phyloP scores from a whole-genome alignment of 2,888 invertebrate genomes.

The Lycophotia porphyrea region DNA sequence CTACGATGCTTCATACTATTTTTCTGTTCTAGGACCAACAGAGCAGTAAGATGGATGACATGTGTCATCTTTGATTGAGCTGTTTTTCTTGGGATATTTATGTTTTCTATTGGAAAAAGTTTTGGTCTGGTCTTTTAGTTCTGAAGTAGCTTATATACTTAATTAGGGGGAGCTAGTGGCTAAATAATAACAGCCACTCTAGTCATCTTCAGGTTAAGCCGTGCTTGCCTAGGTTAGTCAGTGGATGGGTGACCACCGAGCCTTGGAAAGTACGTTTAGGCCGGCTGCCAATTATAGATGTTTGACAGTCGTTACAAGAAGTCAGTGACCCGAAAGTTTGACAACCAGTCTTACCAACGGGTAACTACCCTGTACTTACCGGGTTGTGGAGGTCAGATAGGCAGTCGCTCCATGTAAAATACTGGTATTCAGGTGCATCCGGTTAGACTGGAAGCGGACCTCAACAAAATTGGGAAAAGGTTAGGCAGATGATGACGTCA shows the following conservation, averaged over 20 bases:
- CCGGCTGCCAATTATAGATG: too few species aligned
- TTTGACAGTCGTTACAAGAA: too few species aligned
- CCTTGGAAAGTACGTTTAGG: background rate
- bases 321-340: too few species aligned
- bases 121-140: background rate
- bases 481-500: too few species aligned
- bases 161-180: too few species aligned
- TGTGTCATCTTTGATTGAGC: background rate
- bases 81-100: background rate
- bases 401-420: too few species aligned
- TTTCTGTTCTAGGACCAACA: conserved; percentile 19
- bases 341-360: too few species aligned
- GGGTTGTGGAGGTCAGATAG: too few species aligned
- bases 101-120: background rate
- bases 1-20: conserved; percentile 26
- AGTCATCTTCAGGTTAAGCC: background rate
- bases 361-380: too few species aligned
- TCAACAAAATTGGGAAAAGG: too few species aligned
- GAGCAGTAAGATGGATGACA: background rate
- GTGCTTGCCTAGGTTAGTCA: background rate
- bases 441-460: too few species aligned
- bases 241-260: background rate
- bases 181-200: background rate
- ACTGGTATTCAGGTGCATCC: too few species aligned
- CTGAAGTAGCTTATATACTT: background rate